Conservation (phyloP, 2,888 invertebrate genomes). For the Poecilobothrus nobilitatus region DNA sequence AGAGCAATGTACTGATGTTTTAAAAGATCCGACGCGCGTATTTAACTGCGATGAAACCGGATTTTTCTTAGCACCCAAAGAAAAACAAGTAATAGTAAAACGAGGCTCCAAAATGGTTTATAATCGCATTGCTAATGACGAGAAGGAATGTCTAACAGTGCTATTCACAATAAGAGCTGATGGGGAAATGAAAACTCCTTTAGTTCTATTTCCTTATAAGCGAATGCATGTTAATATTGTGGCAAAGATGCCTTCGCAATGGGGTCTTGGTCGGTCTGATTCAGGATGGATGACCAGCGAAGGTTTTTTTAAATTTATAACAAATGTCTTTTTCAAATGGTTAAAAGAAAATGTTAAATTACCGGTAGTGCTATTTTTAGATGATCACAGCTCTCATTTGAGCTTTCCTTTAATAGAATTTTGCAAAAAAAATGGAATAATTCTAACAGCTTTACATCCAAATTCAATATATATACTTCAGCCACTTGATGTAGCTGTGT, state of each 20-base stretch:
- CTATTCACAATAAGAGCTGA: slow-evolving; percentile 8
- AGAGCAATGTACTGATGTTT: slow-evolving; percentile 24
- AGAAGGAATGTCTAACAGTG: slow-evolving; percentile 2
- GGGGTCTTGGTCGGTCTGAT: slow-evolving; percentile 39
- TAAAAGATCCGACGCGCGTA: slow-evolving; percentile 28
- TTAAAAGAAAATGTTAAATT: slow-evolving; percentile 14
- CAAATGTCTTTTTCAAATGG: slow-evolving; percentile 27
- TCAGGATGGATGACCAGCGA: slow-evolving; percentile 28
- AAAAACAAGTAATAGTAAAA: slow-evolving; percentile 29
- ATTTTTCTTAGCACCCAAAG: slow-evolving; percentile 36
- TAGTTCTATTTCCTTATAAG: slow-evolving; percentile 12
- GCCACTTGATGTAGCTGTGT: slow-evolving; percentile 37
- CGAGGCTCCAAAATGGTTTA: not conserved
- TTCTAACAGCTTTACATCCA: slow-evolving; percentile 33
- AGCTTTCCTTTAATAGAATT: slow-evolving; percentile 35
- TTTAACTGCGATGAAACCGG: slow-evolving; percentile 38
- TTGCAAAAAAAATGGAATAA: slow-evolving; percentile 35
- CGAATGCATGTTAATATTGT: not conserved
- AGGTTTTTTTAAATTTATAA: slow-evolving; percentile 3
- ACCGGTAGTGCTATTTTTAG: slow-evolving; percentile 38
- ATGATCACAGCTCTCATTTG: slow-evolving; percentile 38
- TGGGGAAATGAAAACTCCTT: not conserved
- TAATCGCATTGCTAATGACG: not conserved
- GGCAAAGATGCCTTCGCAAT: slow-evolving; percentile 18
- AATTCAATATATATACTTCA: slow-evolving; percentile 39